Evolutionary conservation across 1,140 invertebrate species (phyloP), one percentile per base, ranked within the genome.

Genomic region (Brachionus plicatilis): DNA sequence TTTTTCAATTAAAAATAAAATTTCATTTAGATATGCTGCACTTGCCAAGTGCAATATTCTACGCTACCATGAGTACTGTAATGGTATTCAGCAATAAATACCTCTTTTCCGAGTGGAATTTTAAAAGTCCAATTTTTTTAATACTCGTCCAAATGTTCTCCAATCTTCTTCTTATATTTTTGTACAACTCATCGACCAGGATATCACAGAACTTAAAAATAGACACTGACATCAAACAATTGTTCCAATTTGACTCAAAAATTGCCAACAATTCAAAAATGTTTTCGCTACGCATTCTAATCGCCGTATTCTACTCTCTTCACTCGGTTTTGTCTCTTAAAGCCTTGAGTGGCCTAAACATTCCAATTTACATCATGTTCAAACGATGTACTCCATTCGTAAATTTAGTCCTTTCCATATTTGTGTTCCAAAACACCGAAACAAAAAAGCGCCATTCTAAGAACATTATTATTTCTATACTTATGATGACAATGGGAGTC

Each of bases 361-460:
- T 92, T 85, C 91, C 91, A 1, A 90, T 91, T 89, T 92, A 91
- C 87, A 90, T 90, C 8, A 90, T 91, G 7, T 85, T 92, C 33
- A 92, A 92, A 85, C 87, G 91, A 79, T 91, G 90, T 86, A 89
- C 89, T 8, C 91, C 90, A 6, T 84, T 91, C 0, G 89, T 90
- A 1, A 91, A 90, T 53, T 86, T 92, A 76, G 47, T 91, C 12
- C 85, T 91, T 17, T 88, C 89, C 8, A 85, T 89, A 1, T 45
- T 89, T 6, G 86, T 91, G 20, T 86, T 91, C 7, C 87, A 88
- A 24, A 60, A 82, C 9, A 65, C 37, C 12, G 79, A 65, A 24
- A 65, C 79, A 37, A 90, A 89, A 85, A 87, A 87, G 37, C 84
- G 86, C 20, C 90, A 91, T 7, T 88, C 87, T 0, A 84, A 85